Evolutionary conservation across 2,888 invertebrate species (phyloP).

Genomic region (Calliopum simillimum): DNA sequence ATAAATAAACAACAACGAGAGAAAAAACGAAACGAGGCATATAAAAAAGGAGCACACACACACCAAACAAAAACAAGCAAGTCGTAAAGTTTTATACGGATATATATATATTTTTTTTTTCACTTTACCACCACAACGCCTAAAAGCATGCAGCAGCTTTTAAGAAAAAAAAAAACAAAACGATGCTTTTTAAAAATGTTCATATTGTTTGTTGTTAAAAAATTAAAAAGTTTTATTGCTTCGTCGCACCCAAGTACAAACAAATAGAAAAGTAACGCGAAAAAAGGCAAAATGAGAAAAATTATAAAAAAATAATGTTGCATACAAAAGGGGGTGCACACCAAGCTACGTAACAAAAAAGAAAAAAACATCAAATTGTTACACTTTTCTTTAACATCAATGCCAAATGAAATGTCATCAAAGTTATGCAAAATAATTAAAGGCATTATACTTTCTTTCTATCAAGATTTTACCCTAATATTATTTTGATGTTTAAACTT

Average conservation of each 20-base stretch:
- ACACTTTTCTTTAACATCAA: not conserved
- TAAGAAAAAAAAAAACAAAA: not conserved
- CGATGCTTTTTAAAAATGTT: not conserved
- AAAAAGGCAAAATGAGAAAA: not conserved
- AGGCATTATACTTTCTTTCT: not conserved
- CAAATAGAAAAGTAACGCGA: not conserved
- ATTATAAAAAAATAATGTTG: not conserved
- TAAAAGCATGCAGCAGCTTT: not conserved
- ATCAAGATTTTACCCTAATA: no score
- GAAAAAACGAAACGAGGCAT: no score
- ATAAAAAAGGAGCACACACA: not conserved
- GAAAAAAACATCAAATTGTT: not conserved
- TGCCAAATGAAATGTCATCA: not conserved
- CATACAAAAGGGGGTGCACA: no score
- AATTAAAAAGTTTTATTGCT: slow-evolving; percentile 31
- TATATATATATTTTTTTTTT: not conserved
- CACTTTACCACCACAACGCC: no score
- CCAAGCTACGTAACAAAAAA: not conserved
- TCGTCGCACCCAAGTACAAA: not conserved
- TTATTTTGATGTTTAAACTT: no score
- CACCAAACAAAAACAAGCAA: not conserved
- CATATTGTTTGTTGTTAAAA: slow-evolving; percentile 21
- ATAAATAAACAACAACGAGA: no score
- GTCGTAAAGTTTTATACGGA: not conserved
- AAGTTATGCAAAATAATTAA: slow-evolving; percentile 12